Percentiles rank a stretch among this genome's conserved stretches.
phyloP scores from a whole-genome alignment of 2,888 invertebrate genomes.

The Abscondita cerata region DNA sequence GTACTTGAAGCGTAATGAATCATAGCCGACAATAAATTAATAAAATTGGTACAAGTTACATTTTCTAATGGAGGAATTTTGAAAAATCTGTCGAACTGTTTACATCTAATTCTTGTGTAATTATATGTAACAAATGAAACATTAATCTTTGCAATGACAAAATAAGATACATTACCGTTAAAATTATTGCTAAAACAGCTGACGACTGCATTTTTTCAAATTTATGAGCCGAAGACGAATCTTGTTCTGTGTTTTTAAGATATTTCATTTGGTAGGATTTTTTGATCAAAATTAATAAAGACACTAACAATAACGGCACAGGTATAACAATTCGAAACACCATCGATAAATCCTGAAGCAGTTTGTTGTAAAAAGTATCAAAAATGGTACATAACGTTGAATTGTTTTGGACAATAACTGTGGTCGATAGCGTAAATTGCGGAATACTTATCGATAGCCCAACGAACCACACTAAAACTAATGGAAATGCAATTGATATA shows the following conservation, averaged over 20 bases:
- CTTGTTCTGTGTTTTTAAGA: conserved; percentile 44
- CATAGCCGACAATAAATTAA: conserved; percentile 47
- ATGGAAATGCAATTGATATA: conserved; percentile 63
- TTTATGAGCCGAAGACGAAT: conserved; percentile 46
- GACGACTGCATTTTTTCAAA: conserved; percentile 46
- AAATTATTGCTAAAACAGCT: conserved; percentile 47
- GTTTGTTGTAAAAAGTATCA: conserved; percentile 60
- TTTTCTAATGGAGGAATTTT: conserved; percentile 51
- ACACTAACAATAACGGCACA: conserved; percentile 45
- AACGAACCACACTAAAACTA: conserved; percentile 65
- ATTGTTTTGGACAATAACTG: conserved; percentile 56
- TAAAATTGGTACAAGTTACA: conserved; percentile 39
- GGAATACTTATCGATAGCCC: conserved; percentile 67
- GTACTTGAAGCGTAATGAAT: conserved; percentile 48
- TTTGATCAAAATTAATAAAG: conserved; percentile 45
- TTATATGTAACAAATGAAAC: conserved; percentile 47
- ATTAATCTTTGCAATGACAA: conserved; percentile 51
- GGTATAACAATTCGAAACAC: conserved; percentile 51
- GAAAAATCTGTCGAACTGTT: conserved; percentile 42
- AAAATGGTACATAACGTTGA: conserved; percentile 61
- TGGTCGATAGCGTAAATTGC: conserved; percentile 64
- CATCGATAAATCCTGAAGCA: conserved; percentile 50
- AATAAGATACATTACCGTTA: conserved; percentile 48
- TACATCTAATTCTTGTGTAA: conserved; percentile 34
- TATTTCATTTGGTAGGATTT: conserved; percentile 47